phyloP scores from a whole-genome alignment of 2,797 vertebrate genomes.

The Bradypodion pumilum region DNA sequence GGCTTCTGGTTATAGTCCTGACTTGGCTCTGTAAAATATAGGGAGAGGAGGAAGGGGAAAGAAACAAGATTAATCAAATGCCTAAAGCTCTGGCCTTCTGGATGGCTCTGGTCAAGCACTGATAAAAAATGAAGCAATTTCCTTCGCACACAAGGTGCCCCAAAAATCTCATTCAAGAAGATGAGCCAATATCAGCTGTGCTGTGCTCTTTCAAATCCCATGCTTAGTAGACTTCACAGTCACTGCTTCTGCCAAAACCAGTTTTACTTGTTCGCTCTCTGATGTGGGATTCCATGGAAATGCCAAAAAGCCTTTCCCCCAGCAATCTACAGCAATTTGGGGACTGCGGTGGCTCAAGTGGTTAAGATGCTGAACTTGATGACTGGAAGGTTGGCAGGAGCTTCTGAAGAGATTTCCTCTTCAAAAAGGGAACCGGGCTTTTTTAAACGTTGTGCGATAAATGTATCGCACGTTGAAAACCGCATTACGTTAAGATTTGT shows the following conservation, averaged over 20 bases:
- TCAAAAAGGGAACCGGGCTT: too few relatives aligned
- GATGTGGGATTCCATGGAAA: neutral
- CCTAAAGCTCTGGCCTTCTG: neutral
- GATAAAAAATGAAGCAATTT: constrained; percentile 40
- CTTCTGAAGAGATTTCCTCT: too few relatives aligned
- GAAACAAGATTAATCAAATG: constrained; percentile 24
- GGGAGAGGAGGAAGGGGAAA: neutral
- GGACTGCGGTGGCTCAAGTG: too few relatives aligned
- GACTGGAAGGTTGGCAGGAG: too few relatives aligned
- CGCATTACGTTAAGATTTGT: too few relatives aligned
- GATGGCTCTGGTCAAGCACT: constrained; percentile 2
- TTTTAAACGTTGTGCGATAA: too few relatives aligned
- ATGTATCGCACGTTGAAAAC: too few relatives aligned
- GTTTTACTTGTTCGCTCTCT: neutral
- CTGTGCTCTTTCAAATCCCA: neutral
- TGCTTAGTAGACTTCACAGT: neutral
- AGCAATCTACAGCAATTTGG: too few relatives aligned
- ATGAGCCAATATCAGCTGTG: neutral
- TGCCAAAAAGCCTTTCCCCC: neutral
- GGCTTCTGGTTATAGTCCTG: constrained; percentile 1
- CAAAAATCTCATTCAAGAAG: neutral
- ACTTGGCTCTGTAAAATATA: constrained; percentile 10
- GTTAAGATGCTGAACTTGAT: too few relatives aligned
- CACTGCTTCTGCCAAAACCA: neutral
- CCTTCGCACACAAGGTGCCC: neutral